Percentiles rank a stretch among this genome's conserved stretches.
Evolutionary conservation across 2,888 invertebrate genomes (phyloP).

Genomic region (Sesia bembeciformis): DNA sequence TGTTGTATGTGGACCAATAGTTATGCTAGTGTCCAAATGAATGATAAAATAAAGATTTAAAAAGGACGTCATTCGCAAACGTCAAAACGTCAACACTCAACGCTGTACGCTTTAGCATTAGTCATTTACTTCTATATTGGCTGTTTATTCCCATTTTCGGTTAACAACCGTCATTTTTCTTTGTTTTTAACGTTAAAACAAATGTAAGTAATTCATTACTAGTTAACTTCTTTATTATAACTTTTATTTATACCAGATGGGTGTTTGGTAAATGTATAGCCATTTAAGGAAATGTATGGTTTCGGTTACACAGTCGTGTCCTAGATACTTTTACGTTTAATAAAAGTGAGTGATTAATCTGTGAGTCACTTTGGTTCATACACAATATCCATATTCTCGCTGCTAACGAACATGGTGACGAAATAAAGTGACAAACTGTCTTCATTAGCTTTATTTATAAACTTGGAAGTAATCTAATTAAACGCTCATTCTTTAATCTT

Average conservation of each 20-base stretch:
- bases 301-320: constrained; percentile 33
- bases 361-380: background rate
- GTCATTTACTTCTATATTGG: constrained; percentile 5
- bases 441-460: no score
- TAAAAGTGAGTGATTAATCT: background rate
- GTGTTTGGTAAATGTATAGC: constrained; percentile 27
- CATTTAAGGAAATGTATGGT: constrained; percentile 43
- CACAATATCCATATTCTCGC: no score
- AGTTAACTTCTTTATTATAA: background rate
- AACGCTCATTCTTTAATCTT: no score
- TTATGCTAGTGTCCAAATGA: no score
- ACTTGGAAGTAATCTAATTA: no score
- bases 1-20: no score
- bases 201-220: constrained; percentile 18
- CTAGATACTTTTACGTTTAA: constrained; percentile 29
- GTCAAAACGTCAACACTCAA: no score
- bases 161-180: constrained; percentile 12
- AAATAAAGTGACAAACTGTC: no score
- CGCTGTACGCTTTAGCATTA: constrained; percentile 4
- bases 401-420: no score
- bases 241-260: constrained; percentile 5
- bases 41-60: no score
- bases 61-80: no score
- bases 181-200: constrained; percentile 7
- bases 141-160: constrained; percentile 7